These are phyloP conservation scores for Rhadinocentrus ornatus DNA, from an alignment of 2,797 vertebrate genomes.

Conservation along the genomic window DNA sequence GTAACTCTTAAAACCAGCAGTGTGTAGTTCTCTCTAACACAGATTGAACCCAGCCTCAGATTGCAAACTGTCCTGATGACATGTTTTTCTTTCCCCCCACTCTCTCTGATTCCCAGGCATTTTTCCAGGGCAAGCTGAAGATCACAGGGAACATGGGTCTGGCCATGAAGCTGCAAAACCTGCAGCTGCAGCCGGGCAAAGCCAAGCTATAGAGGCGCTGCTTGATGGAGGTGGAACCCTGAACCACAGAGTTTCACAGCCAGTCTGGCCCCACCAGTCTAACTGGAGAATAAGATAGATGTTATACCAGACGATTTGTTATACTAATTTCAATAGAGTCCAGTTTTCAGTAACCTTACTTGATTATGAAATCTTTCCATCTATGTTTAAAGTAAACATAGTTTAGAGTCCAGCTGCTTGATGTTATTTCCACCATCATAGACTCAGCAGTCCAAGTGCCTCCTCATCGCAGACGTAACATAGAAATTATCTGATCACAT, in stretches of 20 bases:
- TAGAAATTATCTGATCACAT: slow-evolving; percentile 2
- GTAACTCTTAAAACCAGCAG: slow-evolving; percentile 61
- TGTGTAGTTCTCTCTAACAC: slow-evolving; percentile 24
- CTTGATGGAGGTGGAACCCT: neutral
- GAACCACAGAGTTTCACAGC: slow-evolving; percentile 6
- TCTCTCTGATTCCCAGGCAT: slow-evolving; percentile 83
- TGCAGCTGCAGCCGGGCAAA: slow-evolving; percentile 92
- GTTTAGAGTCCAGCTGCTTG: slow-evolving; percentile 25
- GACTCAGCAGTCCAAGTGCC: slow-evolving; percentile 60
- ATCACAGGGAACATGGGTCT: slow-evolving; percentile 94
- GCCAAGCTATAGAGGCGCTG: slow-evolving; percentile 83
- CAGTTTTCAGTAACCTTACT: slow-evolving; percentile 26
- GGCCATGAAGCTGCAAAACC: slow-evolving; percentile 94
- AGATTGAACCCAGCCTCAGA: neutral
- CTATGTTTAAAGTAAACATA: no score
- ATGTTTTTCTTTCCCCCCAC: neutral
- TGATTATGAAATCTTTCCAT: slow-evolving; percentile 31
- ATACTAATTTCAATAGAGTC: slow-evolving; percentile 41
- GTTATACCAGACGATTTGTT: no score
- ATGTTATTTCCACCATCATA: slow-evolving; percentile 35
- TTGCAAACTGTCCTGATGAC: slow-evolving; percentile 25
- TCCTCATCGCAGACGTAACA: slow-evolving; percentile 43
- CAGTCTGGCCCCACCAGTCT: slow-evolving; percentile 9
- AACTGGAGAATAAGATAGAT: slow-evolving; percentile 34
- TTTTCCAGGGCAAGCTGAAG: slow-evolving; percentile 97